These are phyloP conservation scores for Miniopterus natalensis DNA, from an alignment of 2,113 vertebrate genomes.

Conservation along the genomic window DNA sequence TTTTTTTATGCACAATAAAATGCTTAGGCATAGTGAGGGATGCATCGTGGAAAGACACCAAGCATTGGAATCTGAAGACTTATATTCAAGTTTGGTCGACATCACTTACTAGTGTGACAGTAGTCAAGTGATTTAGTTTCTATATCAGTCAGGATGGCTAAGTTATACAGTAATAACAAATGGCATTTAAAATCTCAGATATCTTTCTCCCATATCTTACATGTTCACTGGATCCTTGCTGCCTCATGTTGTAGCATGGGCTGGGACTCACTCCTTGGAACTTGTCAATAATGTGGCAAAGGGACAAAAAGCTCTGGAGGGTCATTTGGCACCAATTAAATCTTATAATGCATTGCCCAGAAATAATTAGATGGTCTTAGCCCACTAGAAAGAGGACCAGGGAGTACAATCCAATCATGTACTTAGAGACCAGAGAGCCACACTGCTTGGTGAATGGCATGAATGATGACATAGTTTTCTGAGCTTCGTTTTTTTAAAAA, in stretches of 20 bases:
- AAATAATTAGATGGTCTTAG: neutral
- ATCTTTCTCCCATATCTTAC: neutral
- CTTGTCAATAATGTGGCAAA: neutral
- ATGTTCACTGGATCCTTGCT: neutral
- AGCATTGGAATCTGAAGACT: neutral
- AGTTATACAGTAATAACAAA: neutral
- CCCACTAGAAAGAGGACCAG: neutral
- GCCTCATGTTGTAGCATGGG: neutral
- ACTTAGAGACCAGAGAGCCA: neutral
- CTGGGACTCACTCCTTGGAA: neutral
- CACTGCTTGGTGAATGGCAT: neutral
- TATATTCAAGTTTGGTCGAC: neutral
- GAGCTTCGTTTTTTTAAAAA: neutral
- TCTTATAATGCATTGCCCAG: neutral
- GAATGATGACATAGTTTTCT: neutral
- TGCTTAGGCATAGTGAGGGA: neutral
- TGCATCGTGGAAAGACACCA: neutral
- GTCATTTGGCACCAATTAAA: neutral
- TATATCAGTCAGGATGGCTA: neutral
- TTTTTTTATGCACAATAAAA: neutral
- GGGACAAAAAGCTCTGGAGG: neutral
- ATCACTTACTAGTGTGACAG: neutral
- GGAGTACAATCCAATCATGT: neutral
- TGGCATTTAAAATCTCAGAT: conserved; percentile 10
- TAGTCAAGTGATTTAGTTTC: neutral